Evolutionary conservation across 2,113 vertebrate genomes (phyloP), one percentile per base, ranked within the genome.

Genomic region (Cyphomyrus discorhynchus): DNA sequence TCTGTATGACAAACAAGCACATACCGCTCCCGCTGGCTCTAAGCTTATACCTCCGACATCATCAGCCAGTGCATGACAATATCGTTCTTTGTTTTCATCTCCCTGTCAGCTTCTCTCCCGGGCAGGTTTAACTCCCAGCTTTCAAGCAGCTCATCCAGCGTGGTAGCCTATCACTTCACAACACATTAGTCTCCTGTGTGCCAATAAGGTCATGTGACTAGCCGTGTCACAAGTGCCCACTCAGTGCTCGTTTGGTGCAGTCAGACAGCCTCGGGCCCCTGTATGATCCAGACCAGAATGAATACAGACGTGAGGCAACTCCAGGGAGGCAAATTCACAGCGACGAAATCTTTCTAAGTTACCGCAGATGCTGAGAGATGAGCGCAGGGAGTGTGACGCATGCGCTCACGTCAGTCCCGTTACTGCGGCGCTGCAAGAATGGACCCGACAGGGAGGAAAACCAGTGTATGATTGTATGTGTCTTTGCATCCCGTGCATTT

Each of bases 161-260:
- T 21, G n/a, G 66, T 58, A 45, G 84, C 58, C 50, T 80, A 27
- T 7, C 45, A 46, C 89, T 86, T 88, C 89, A 77, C 39, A 53
- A 53, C 31, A 58, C 24, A 82, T 89, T 87, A 90, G 87, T 35
- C 89, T 70, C 39, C 52, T 50, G 56, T 42, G 70, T 50, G n/a
- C 45, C 91, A 70, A 49, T 83, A 39, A 86, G 21, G 66, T 86
- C 66, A 35, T 24, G 27, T 91, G 87, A 89, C 89, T 80, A 49
- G 50, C 62, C 10, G 86, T 80, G 89, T 88, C 90, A 91, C 19
- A 84, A 87, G 77, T 88, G 77, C 35, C 47, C 31, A 90, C 74
- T 87, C 90, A 56, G 31, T 74, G 74, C 86, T 56, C n/a, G 66
- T 46, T 70, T 13, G 62, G 82, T 74, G 83, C 45, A 84, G 74